phyloP scores from a whole-genome alignment of 1,140 invertebrate species.

The Tigriopus japonicus region DNA sequence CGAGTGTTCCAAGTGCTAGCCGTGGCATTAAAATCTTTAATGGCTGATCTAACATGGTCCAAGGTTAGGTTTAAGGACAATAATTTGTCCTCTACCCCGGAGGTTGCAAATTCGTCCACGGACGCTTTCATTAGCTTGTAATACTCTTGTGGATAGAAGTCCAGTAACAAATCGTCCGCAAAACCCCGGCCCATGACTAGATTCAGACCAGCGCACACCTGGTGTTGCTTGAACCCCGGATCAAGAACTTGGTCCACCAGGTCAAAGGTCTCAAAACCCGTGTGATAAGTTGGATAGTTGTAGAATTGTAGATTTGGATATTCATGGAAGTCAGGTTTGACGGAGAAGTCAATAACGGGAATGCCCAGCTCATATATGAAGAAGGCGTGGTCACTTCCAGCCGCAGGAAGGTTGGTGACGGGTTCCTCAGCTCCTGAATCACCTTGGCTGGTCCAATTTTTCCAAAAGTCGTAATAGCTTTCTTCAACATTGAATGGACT shows the following conservation, averaged over 20 bases:
- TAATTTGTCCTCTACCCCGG: neutral
- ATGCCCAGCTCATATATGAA: slow-evolving; percentile 2
- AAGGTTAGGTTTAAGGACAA: neutral
- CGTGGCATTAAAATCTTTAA: neutral
- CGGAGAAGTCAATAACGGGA: neutral
- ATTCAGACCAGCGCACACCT: neutral
- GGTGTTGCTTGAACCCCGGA: slow-evolving; percentile 18
- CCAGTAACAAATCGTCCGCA: neutral
- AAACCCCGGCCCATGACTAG: neutral
- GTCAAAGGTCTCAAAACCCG: slow-evolving; percentile 18
- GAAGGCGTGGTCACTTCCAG: slow-evolving; percentile 7
- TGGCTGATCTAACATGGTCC: neutral
- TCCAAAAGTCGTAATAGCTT: neutral
- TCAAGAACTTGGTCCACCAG: slow-evolving; percentile 22
- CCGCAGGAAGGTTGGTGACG: neutral
- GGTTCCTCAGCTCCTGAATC: neutral
- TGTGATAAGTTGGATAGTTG: slow-evolving; percentile 7
- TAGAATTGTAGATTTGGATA: neutral
- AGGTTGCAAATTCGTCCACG: neutral
- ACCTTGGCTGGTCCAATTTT: neutral
- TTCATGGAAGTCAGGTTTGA: neutral
- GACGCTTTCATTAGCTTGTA: neutral
- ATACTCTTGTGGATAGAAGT: neutral
- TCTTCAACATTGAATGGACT: neutral
- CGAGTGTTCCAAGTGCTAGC: no score